Evolutionary conservation across 1,140 invertebrate genomes (phyloP), one percentile per base, ranked within the genome.

Genomic region (Acyrthosiphon pisum): DNA sequence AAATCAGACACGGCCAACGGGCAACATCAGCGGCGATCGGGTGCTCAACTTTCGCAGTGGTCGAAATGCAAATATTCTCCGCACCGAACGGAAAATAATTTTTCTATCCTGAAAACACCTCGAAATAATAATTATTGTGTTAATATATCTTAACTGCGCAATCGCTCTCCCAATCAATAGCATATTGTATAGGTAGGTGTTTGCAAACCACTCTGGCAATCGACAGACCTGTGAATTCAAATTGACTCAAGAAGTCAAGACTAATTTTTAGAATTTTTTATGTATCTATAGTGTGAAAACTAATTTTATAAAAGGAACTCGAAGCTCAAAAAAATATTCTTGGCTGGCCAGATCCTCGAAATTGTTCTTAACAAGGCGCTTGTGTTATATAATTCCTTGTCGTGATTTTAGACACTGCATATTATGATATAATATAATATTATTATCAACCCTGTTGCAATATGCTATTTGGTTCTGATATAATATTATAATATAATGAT

Each of bases 11-110:
- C 20, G 87, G 50, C 48, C 87, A 89, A 89, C 48, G 53, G 50
- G 35, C 60, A 23, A n/a, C 26, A 22, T 35, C 50, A 23, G 3
- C 23, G 35, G 11, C 56, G 89, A 53, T 53, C 53, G 37, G 26
- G 90, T 76, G 90, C 53, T 76, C 90, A 44, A 60, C 90, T 60
- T 90, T 68, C 90, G 90, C 60, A 46, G n/a, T 68, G n/a, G n/a
- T n/a, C 46, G 8, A 35, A 53, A 88, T 50, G 22, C 83, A 44
- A 84, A 83, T 37, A 37, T 26, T 86, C 1, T 46, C 3, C 23
- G 0, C 41, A 41, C 8, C 41, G 37, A 14, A 84, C 41, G 41
- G 41, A 44, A 86, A 86, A 86, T 22, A 41, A 83, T 83, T 37
- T 37, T 83, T 37, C 22, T 35, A 22, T 37, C 8, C 35, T 83